Conservation (phyloP, 2,797 vertebrate species). For the Melanotaenia parkinsoni region DNA sequence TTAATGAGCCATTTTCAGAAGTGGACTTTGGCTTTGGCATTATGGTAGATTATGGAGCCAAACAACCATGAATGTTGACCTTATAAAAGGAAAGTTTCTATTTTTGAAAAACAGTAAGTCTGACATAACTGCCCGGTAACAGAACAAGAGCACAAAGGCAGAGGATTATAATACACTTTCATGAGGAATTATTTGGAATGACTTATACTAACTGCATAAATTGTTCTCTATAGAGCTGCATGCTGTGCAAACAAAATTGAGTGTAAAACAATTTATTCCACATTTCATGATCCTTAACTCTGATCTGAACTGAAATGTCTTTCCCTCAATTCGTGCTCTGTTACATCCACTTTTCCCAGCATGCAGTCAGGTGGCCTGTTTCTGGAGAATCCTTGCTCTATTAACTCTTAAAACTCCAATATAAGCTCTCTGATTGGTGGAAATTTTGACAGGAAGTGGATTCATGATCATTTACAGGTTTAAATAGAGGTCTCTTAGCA, state of each 20-base stretch:
- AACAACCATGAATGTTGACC: constrained; percentile 78
- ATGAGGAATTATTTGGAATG: constrained; percentile 16
- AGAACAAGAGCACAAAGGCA: constrained; percentile 21
- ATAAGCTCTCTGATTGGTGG: too few relatives aligned
- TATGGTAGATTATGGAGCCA: constrained; percentile 83
- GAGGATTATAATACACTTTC: constrained; percentile 30
- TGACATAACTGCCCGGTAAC: constrained; percentile 48
- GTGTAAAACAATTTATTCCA: background rate
- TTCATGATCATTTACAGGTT: too few relatives aligned
- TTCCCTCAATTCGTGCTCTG: constrained; percentile 38
- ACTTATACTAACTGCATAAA: background rate
- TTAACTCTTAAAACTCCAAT: too few relatives aligned
- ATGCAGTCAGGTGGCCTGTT: constrained; percentile 32
- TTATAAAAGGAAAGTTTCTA: constrained; percentile 73
- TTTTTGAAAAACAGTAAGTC: constrained; percentile 55
- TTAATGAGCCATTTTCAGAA: constrained; percentile 97
- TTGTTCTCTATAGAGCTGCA: background rate
- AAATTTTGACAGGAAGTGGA: too few relatives aligned
- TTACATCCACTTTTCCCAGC: constrained; percentile 47
- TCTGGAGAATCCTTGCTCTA: constrained; percentile 1
- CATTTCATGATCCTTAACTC: constrained; percentile 20
- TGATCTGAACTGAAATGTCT: constrained; percentile 22
- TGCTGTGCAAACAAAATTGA: background rate
- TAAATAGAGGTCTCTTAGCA: too few relatives aligned
- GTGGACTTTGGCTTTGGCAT: constrained; percentile 84